Conservation (phyloP, 37 sponge, comb jelly and placozoan species). For the Spongilla lacustris region DNA sequence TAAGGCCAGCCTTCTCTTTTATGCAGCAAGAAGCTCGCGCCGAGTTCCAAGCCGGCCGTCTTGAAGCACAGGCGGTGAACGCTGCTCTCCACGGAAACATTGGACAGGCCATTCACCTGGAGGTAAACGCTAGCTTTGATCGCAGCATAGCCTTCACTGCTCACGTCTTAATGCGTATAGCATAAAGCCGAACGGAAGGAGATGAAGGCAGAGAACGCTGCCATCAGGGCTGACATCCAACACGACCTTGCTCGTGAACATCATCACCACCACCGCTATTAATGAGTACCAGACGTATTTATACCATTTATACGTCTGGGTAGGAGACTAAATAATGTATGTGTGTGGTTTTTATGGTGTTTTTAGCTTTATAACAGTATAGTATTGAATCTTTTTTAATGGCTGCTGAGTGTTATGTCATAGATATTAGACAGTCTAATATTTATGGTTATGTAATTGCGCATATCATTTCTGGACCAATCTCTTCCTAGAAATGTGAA, state of each 20-base stretch:
- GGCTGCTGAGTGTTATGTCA: too few species aligned
- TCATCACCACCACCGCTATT: neutral
- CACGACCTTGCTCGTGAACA: neutral
- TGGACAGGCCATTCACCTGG: conserved; percentile 70
- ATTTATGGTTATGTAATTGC: too few species aligned
- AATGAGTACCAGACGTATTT: too few species aligned
- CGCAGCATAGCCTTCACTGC: neutral
- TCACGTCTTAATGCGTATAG: neutral
- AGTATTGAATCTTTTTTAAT: too few species aligned
- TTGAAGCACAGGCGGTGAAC: conserved; percentile 69
- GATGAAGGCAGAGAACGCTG: neutral
- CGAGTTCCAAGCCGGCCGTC: conserved; percentile 69
- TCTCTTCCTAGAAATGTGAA: too few species aligned
- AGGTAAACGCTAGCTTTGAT: conserved; percentile 24
- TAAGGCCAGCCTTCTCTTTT: neutral
- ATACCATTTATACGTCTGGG: too few species aligned
- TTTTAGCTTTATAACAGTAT: too few species aligned
- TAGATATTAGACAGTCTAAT: too few species aligned
- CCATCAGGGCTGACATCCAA: neutral
- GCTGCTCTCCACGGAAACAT: conserved; percentile 88
- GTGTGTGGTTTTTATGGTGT: too few species aligned
- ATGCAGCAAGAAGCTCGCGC: conserved; percentile 67
- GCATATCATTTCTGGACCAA: too few species aligned
- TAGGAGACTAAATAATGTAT: too few species aligned
- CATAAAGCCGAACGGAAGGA: neutral